These are phyloP conservation scores for Ectropis crepuscularia DNA, from an alignment of 2,888 invertebrate genomes.

Conservation along the genomic window DNA sequence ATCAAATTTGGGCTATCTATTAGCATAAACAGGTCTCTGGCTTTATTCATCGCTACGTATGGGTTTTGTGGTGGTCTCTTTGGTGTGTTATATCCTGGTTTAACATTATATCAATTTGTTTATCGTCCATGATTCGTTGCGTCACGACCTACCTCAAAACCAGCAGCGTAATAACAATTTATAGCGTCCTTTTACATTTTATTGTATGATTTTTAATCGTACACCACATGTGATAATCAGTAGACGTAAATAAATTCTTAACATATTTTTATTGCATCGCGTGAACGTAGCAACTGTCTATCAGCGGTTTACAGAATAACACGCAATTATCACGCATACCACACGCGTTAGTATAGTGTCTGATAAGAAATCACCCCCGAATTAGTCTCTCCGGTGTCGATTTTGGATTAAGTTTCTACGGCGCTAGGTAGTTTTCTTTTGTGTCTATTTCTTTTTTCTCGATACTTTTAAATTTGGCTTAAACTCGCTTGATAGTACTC, in stretches of 20 bases:
- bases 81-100: too few species aligned
- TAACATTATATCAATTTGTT: too few species aligned
- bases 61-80: too few species aligned
- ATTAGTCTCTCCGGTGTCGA: background rate
- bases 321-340: slow-evolving; percentile 8
- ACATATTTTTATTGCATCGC: slow-evolving; percentile 38
- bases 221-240: background rate
- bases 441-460: background rate
- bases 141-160: slow-evolving; percentile 19
- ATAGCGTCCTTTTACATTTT: background rate
- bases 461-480: too few species aligned
- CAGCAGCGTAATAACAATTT: slow-evolving; percentile 3
- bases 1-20: too few species aligned
- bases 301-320: slow-evolving; percentile 5
- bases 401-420: background rate
- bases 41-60: too few species aligned
- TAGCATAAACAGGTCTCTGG: too few species aligned
- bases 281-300: slow-evolving; percentile 22
- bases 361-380: background rate
- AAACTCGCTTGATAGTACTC: too few species aligned
- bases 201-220: too few species aligned
- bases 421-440: background rate
- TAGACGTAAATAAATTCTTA: slow-evolving; percentile 15
- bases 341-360: slow-evolving; percentile 11
- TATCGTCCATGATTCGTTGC: background rate